These are phyloP conservation scores for Coregonus suidteri DNA, from an alignment of 2,797 vertebrate genomes.

Conservation along the genomic window DNA sequence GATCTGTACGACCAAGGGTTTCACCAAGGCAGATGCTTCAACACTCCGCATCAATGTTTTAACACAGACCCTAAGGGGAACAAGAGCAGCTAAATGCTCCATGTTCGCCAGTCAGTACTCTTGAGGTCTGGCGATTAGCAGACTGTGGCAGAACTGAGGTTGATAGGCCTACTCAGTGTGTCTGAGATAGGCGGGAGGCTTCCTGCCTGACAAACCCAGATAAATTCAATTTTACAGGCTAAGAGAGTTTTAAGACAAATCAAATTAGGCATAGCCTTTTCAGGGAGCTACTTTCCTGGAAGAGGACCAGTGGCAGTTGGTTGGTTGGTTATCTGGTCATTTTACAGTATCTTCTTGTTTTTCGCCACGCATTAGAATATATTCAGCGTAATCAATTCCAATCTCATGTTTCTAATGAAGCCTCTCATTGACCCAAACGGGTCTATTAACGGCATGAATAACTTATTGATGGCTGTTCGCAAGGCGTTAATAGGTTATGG, in stretches of 20 bases:
- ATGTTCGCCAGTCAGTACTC: constrained; percentile 12
- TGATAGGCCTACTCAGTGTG: neutral
- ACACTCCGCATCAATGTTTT: constrained; percentile 1
- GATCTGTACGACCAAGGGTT: neutral
- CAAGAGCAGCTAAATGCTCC: constrained; percentile 4
- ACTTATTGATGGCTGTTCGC: constrained; percentile 60
- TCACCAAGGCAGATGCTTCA: neutral
- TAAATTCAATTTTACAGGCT: neutral
- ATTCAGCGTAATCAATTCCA: constrained; percentile 74
- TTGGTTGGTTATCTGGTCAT: neutral
- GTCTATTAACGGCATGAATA: constrained; percentile 74
- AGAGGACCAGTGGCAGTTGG: neutral
- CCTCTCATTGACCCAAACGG: constrained; percentile 54
- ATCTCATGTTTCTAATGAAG: constrained; percentile 70
- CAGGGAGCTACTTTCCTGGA: neutral
- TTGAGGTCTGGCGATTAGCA: neutral
- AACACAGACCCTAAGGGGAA: constrained; percentile 2
- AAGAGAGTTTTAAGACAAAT: neutral
- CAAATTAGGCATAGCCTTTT: neutral
- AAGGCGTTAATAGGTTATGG: constrained; percentile 10
- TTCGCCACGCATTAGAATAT: constrained; percentile 42
- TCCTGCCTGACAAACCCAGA: neutral
- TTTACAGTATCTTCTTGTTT: neutral
- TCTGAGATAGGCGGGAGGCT: neutral
- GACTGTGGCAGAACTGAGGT: neutral